phyloP scores from a whole-genome alignment of 2,113 vertebrate genomes.

The Sylvietta virens region DNA sequence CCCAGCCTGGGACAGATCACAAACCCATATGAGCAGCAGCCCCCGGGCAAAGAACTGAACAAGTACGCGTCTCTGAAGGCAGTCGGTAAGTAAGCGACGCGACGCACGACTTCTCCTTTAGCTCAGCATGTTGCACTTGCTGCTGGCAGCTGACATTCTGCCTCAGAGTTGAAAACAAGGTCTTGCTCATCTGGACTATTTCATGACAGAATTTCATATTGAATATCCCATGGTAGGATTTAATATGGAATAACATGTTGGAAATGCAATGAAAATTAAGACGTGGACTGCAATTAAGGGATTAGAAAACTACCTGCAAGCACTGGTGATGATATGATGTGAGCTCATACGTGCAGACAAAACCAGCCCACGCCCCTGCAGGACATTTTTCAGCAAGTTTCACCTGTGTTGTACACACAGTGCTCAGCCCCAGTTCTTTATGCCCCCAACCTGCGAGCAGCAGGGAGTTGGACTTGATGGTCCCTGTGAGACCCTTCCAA shows the following conservation, averaged over 20 bases:
- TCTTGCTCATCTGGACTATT: background rate
- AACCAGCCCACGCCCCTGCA: background rate
- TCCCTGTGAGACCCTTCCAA: background rate
- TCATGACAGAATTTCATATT: background rate
- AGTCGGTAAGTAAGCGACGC: constrained; percentile 82
- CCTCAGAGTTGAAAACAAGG: background rate
- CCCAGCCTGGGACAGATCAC: constrained; percentile 90
- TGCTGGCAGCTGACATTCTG: background rate
- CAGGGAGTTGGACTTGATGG: background rate
- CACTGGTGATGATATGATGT: background rate
- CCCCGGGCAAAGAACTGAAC: constrained; percentile 90
- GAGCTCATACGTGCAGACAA: background rate
- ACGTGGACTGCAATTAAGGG: background rate
- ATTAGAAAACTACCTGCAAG: background rate
- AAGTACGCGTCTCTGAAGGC: constrained; percentile 97
- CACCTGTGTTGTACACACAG: background rate
- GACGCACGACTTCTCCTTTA: background rate
- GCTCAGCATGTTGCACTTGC: background rate
- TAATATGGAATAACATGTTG: background rate
- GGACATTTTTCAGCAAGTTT: background rate
- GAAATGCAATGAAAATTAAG: background rate
- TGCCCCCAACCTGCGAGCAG: background rate
- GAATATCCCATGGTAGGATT: background rate
- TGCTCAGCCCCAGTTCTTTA: background rate
- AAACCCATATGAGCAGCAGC: constrained; percentile 92